phyloP scores from a whole-genome alignment of 1,140 invertebrate species.

The Chelonus insularis region DNA sequence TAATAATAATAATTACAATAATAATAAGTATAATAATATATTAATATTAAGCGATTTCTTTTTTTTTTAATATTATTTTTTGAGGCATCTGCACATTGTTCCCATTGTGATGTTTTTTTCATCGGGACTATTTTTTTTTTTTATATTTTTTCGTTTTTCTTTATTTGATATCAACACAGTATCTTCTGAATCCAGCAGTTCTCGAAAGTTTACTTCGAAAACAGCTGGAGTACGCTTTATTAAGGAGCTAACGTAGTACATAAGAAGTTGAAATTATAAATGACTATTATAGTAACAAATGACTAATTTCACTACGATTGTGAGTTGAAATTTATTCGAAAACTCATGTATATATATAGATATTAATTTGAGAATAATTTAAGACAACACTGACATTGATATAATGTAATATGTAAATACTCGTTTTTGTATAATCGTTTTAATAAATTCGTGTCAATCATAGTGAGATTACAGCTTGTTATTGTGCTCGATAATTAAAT shows the following conservation, averaged over 20 bases:
- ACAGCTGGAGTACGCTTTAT: constrained; percentile 12
- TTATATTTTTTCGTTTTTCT: constrained; percentile 4
- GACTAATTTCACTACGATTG: constrained; percentile 24
- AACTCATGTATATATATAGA: not conserved
- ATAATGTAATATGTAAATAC: too few species aligned
- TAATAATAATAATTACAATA: too few species aligned
- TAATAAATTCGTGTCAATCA: too few species aligned
- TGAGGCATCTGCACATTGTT: constrained; percentile 27
- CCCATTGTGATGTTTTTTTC: not conserved
- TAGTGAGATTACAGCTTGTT: too few species aligned
- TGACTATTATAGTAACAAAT: constrained; percentile 31
- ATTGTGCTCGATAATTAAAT: too few species aligned
- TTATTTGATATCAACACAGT: not conserved
- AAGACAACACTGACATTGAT: too few species aligned
- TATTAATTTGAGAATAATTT: too few species aligned
- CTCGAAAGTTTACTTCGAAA: not conserved
- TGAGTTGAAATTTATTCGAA: not conserved
- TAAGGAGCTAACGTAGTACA: constrained; percentile 21
- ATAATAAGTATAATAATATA: too few species aligned
- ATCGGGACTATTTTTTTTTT: not conserved
- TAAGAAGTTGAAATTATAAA: constrained; percentile 28
- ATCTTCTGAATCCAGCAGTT: not conserved
- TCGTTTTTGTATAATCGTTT: too few species aligned
- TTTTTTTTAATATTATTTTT: too few species aligned
- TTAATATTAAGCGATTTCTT: constrained; percentile 26